These are phyloP conservation scores for Natrix natrix DNA, from an alignment of 2,797 vertebrate species.

Conservation along the genomic window DNA sequence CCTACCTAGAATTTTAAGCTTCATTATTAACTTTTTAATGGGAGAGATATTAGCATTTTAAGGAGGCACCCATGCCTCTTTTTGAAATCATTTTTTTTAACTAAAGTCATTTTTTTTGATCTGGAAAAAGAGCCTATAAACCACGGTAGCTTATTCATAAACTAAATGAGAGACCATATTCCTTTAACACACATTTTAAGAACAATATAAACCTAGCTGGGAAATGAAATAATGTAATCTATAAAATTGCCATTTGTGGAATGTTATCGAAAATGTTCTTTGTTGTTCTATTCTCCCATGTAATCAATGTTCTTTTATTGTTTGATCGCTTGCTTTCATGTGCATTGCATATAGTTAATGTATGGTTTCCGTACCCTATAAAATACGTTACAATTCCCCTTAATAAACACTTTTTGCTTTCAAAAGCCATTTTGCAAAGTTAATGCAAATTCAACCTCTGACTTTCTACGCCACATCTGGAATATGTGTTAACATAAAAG, in stretches of 20 bases:
- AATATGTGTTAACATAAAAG: neutral
- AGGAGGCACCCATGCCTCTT: neutral
- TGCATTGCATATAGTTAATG: neutral
- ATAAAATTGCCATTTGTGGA: neutral
- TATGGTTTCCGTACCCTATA: neutral
- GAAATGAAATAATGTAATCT: neutral
- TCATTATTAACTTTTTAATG: neutral
- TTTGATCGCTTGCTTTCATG: neutral
- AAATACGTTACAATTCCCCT: neutral
- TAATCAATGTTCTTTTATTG: neutral
- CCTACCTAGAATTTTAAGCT: neutral
- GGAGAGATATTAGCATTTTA: neutral
- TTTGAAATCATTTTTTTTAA: neutral
- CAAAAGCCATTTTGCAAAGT: neutral
- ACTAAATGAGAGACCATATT: neutral
- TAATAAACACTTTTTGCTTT: neutral
- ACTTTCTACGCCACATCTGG: neutral
- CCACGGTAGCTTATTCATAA: neutral
- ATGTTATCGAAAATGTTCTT: neutral
- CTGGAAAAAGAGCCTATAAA: neutral
- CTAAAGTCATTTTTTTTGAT: neutral
- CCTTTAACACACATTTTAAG: neutral
- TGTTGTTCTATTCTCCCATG: neutral
- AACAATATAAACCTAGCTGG: neutral
- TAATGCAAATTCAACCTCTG: neutral